Evolutionary conservation across 2,113 vertebrate genomes (phyloP).

Genomic region (Cyanoliseus patagonus): DNA sequence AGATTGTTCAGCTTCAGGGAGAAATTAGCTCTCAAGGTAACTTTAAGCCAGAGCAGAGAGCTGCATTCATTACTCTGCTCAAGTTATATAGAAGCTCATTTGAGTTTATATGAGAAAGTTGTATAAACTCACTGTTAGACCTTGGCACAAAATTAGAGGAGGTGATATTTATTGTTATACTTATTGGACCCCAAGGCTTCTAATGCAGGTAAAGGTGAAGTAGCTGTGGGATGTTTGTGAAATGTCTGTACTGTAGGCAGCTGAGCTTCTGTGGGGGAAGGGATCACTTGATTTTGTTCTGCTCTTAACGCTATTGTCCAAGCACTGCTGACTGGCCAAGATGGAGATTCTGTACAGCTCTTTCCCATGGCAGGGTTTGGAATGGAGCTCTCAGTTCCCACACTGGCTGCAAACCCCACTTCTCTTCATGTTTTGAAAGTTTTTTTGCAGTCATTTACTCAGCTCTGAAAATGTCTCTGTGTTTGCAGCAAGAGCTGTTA

Average conservation of each 20-base stretch:
- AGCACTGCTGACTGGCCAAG: not conserved
- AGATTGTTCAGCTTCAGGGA: not conserved
- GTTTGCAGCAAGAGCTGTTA: conserved; percentile 72
- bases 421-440: not conserved
- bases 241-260: not conserved
- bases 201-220: not conserved
- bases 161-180: not conserved
- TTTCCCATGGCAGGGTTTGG: not conserved
- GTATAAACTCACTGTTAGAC: not conserved
- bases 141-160: not conserved
- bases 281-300: not conserved
- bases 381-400: not conserved
- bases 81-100: not conserved
- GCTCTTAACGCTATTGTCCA: fast-evolving
- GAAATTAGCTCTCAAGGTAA: not conserved
- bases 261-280: not conserved
- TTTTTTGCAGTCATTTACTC: not conserved
- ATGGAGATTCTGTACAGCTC: not conserved
- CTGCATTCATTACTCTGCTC: not conserved
- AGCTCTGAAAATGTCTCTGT: not conserved
- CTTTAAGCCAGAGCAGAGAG: not conserved
- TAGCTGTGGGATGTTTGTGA: not conserved
- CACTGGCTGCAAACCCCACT: not conserved
- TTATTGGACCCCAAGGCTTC: not conserved
- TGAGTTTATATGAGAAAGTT: not conserved